Conservation (phyloP, 2,888 invertebrate species). For the Epinotia nisella region DNA sequence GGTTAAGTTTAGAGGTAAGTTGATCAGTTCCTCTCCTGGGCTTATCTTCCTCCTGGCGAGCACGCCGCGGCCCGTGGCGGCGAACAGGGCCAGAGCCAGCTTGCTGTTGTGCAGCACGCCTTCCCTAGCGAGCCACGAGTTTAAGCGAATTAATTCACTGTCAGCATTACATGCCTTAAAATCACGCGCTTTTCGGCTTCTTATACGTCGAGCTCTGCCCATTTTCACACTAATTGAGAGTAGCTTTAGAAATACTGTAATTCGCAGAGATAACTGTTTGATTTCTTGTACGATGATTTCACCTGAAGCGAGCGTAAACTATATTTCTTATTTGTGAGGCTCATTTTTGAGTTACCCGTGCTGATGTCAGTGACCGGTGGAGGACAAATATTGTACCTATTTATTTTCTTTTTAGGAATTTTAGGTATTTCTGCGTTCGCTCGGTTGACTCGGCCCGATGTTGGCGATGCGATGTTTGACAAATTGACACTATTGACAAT, state of each 20-base stretch:
- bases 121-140: constrained; percentile 81
- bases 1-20: constrained; percentile 85
- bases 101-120: constrained; percentile 85
- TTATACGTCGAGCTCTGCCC: constrained; percentile 81
- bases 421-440: background rate
- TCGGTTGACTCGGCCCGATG: no score
- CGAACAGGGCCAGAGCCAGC: constrained; percentile 85
- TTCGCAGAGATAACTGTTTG: background rate
- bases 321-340: background rate
- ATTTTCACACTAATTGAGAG: constrained; percentile 57
- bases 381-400: background rate
- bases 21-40: constrained; percentile 85
- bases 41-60: constrained; percentile 84
- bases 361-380: background rate
- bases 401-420: background rate
- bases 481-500: no score
- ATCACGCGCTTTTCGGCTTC: constrained; percentile 64
- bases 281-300: constrained; percentile 1
- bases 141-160: constrained; percentile 75
- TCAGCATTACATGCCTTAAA: constrained; percentile 68
- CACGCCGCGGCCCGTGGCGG: constrained; percentile 90
- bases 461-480: no score
- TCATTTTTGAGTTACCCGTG: constrained; percentile 10
- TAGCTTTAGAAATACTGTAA: background rate
- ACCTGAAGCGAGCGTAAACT: background rate